phyloP scores from a whole-genome alignment of 2,888 invertebrate species.

The Tolmerus cingulatus region DNA sequence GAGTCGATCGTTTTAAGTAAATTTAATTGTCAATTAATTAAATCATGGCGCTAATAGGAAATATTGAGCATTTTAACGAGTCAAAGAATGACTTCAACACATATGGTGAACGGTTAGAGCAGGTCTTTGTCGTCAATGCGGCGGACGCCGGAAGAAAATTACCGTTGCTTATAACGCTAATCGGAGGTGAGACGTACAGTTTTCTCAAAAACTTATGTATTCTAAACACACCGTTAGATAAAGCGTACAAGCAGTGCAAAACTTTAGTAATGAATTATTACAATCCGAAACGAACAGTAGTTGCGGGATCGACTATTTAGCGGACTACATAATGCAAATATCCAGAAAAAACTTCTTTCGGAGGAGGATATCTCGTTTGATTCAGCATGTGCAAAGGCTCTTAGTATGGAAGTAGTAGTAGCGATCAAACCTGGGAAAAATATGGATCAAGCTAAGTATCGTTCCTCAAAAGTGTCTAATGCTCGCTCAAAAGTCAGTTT shows the following conservation, averaged over 20 bases:
- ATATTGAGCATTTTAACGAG: slow-evolving; percentile 37
- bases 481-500: too few species aligned
- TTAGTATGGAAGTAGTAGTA: too few species aligned
- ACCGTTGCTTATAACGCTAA: slow-evolving; percentile 40
- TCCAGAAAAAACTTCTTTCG: too few species aligned
- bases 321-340: too few species aligned
- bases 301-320: too few species aligned
- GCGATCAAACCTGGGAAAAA: too few species aligned
- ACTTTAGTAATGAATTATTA: background rate
- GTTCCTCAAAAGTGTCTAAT: too few species aligned
- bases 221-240: background rate
- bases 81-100: slow-evolving; percentile 30
- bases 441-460: too few species aligned
- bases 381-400: too few species aligned
- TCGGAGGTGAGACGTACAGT: slow-evolving; percentile 43
- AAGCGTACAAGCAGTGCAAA: background rate
- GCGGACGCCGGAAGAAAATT: slow-evolving; percentile 22
- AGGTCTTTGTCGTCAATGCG: slow-evolving; percentile 39
- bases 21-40: too few species aligned
- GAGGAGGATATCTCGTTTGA: too few species aligned
- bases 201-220: slow-evolving; percentile 33
- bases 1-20: too few species aligned
- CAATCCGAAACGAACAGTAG: background rate
- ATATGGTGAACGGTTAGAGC: slow-evolving; percentile 40
- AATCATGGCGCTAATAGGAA: slow-evolving; percentile 58